These are phyloP conservation scores for Tethya wilhelma DNA, from an alignment of 37 sponge, comb jelly and placozoan species.

Conservation along the genomic window DNA sequence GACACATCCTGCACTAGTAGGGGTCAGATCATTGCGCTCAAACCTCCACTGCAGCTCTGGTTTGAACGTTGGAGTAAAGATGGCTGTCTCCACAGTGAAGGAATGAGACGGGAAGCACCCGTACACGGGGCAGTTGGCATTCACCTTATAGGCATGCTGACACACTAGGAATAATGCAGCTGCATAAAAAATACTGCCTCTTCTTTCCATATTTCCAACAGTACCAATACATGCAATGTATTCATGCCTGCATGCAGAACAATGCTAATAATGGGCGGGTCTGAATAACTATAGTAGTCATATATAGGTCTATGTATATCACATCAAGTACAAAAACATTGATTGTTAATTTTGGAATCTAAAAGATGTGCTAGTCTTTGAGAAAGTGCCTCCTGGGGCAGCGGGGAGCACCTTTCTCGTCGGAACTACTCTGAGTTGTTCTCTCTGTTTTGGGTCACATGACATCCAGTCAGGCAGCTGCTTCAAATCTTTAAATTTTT, in stretches of 20 bases:
- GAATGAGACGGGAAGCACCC: conserved; percentile 18
- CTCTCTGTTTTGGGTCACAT: conserved; percentile 64
- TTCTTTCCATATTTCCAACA: too few relatives aligned
- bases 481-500: conserved; percentile 60
- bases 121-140: conserved; percentile 12
- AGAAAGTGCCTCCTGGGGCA: too few relatives aligned
- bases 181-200: too few relatives aligned
- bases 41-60: conserved; percentile 5
- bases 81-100: background rate
- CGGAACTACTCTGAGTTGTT: conserved; percentile 41
- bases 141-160: background rate
- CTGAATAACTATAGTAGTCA: too few relatives aligned
- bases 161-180: background rate
- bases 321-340: too few relatives aligned
- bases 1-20: conserved; percentile 25
- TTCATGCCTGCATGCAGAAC: too few relatives aligned
- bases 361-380: too few relatives aligned
- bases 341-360: too few relatives aligned
- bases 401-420: conserved; percentile 44
- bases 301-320: too few relatives aligned
- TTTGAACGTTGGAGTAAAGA: background rate
- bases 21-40: background rate
- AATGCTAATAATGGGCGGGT: too few relatives aligned
- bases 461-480: conserved; percentile 85
- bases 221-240: too few relatives aligned